Evolutionary conservation across 2,797 vertebrate species (phyloP), one percentile per base, ranked within the genome.

Genomic region (Spinibarbus caldwelli): DNA sequence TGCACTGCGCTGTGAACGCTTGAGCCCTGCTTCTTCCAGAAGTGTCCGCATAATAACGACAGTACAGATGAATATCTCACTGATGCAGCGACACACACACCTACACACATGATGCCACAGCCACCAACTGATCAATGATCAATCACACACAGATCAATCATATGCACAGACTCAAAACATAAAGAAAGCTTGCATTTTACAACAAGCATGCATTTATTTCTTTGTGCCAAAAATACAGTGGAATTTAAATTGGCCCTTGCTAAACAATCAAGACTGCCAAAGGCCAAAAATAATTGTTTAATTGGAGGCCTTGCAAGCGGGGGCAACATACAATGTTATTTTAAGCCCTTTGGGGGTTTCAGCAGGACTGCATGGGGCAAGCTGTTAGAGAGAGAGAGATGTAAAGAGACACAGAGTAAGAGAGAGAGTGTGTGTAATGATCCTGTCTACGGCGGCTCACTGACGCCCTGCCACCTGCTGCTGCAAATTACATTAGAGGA

Each of bases 251-350:
- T 57, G 29, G 67, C 70, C 47, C 4, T 59, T 47, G 31, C 72
- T 70, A 82, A 77, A 88, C 86, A 84, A 81, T 82, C 47, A 66
- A 71, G 72, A 66, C 73, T 82, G 80, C 59, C 83, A 62, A 67
- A 41, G 83, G 54, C 66, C 75, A 43, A 78, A 92, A 93, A 94
- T 93, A 93, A 84, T 84, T 8, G 19, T 90, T 91, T 94, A 93
- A 94, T 92, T 93, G 90, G 80, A 47, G 66, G 78, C 87, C 86
- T 82, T 91, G 91, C 57, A 89, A 88, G 84, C 87, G 26, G 29
- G 43, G 72, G 47, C 89, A 94, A 94, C 92, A 93, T 92, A 88
- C 90, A 90, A 86, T 85, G 90, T 86, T 93, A 94, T 94, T 94
- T 93, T 89, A 93, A 93, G 91, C 89, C 83, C 71, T 41, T 57